Evolutionary conservation across 2,888 invertebrate species (phyloP).

Genomic region (Agapetus fuscipes): DNA sequence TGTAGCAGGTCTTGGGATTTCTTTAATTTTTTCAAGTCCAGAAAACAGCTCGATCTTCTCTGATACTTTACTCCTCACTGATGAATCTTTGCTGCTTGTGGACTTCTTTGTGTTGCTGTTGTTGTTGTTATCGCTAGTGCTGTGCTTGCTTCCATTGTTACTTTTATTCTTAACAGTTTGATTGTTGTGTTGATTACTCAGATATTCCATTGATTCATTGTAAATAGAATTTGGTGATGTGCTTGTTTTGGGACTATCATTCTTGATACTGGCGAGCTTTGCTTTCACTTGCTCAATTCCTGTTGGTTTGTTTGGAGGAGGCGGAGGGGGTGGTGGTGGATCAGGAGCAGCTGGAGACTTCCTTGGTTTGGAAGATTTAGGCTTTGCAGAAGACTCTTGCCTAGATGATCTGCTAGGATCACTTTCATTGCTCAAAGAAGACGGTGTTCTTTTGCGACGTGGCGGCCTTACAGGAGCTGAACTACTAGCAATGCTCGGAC

Average conservation of each 20-base stretch:
- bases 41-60: slow-evolving; percentile 44
- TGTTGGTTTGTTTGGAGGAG: slow-evolving; percentile 36
- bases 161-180: too few relatives aligned
- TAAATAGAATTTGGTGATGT: slow-evolving; percentile 41
- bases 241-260: slow-evolving; percentile 29
- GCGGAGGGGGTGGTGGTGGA: slow-evolving; percentile 27
- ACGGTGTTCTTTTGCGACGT: slow-evolving; percentile 62
- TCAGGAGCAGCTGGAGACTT: slow-evolving; percentile 26
- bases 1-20: slow-evolving; percentile 40
- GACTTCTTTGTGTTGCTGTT: too few relatives aligned
- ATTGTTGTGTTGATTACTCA: slow-evolving; percentile 27
- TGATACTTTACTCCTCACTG: slow-evolving; percentile 41
- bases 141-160: too few relatives aligned
- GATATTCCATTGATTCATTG: slow-evolving; percentile 35
- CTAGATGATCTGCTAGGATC: slow-evolving; percentile 33
- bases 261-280: slow-evolving; percentile 42
- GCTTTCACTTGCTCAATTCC: slow-evolving; percentile 49
- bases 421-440: slow-evolving; percentile 52
- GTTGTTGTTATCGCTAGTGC: too few relatives aligned
- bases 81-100: slow-evolving; percentile 36
- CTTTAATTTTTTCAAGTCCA: slow-evolving; percentile 39
- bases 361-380: slow-evolving; percentile 44
- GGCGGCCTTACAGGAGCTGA: slow-evolving; percentile 60
- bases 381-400: slow-evolving; percentile 29
- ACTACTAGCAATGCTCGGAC: slow-evolving; percentile 65